Evolutionary conservation across 1,140 invertebrate genomes (phyloP), one percentile per base, ranked within the genome.

Genomic region (Meteorus sp.): DNA sequence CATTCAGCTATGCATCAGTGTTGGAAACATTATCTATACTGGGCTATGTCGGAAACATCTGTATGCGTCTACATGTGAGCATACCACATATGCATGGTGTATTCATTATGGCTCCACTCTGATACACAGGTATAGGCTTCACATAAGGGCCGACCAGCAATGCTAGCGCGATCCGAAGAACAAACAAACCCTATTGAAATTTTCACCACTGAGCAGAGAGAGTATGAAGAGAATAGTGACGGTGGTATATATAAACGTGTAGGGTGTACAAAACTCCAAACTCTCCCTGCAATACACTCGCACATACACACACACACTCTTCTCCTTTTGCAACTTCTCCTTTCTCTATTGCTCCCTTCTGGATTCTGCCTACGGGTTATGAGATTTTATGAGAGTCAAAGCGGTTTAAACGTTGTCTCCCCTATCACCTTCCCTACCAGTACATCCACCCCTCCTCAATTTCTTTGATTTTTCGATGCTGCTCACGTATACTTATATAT

Each of bases 321-420:
- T n/a, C n/a, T n/a, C n/a, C n/a, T n/a, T n/a, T n/a, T n/a, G n/a
- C n/a, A n/a, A n/a, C n/a, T n/a, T n/a, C n/a, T n/a, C n/a, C n/a
- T n/a, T 60, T 15, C 54, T 56, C 59, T 52, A 48, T 29, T 9
- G 50, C 47, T 47, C 51, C 39, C 43, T 51, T 22, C 25, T 61
- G 33, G 55, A 63, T 66, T 54, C 43, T 67, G 64, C 67, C 72
- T 75, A 68, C 52, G 66, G 77, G 77, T 78, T 77, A 77, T 77
- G 75, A 78, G 73, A 77, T 79, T 78, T 78, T 78, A 78, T 76
- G 73, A 77, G 76, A 74, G 66, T 71, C 67, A 78, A 78, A 78
- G 76, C 75, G 74, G 74, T 78, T 76, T 76, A 76, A 66, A 67
- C 31, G 41, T 44, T 56, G 20, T 41, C 22, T 33, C 37, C 45